Evolutionary conservation across 2,888 invertebrate genomes (phyloP).

Genomic region (Ferrisia virgata): DNA sequence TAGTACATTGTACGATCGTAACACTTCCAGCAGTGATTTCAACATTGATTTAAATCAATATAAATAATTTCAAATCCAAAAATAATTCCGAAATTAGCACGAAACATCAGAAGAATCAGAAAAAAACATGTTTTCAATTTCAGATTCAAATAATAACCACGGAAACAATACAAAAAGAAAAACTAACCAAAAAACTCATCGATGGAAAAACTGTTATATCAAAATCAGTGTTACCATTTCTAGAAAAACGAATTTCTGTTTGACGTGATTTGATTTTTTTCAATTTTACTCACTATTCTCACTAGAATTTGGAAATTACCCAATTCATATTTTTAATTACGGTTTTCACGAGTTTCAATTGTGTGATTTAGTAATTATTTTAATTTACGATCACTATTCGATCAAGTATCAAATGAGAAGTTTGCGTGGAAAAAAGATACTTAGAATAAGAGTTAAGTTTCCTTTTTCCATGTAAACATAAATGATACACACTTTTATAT

Average conservation of each 20-base stretch:
- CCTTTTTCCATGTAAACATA: conserved; percentile 14
- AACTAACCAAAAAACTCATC: no score
- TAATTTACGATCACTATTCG: neutral
- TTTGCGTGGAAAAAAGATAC: conserved; percentile 28
- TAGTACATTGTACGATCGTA: neutral
- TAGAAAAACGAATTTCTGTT: neutral
- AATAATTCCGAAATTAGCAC: no score
- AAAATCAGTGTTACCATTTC: neutral
- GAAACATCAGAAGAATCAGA: no score
- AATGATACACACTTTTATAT: neutral
- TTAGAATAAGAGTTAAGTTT: conserved; percentile 4
- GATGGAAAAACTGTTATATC: neutral
- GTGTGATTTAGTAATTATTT: neutral
- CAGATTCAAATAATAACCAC: no score
- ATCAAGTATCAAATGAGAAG: neutral
- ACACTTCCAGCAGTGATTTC: neutral
- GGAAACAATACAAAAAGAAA: neutral
- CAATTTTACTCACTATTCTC: neutral
- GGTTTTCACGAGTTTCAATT: neutral
- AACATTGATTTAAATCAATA: neutral
- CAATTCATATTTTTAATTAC: neutral
- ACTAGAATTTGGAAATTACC: neutral
- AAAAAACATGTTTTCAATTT: no score
- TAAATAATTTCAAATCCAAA: no score
- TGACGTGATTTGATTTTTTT: neutral